A percentile compares a stretch with the other conserved stretches of the same genome.
These are phyloP conservation scores for Helicoverpa assulta DNA, from an alignment of 2,888 invertebrate genomes.

Conservation along the genomic window DNA sequence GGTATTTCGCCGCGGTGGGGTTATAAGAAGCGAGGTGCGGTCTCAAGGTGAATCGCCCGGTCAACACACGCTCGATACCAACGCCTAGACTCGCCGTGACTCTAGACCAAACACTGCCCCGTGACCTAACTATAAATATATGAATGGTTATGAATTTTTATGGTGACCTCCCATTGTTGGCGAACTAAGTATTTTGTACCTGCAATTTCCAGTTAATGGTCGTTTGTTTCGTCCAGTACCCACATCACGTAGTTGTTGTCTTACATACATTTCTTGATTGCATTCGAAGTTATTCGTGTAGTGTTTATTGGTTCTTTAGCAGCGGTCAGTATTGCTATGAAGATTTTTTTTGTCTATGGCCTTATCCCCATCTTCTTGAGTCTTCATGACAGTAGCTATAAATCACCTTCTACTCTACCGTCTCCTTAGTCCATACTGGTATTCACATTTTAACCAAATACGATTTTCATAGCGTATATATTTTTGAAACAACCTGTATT, in stretches of 20 bases:
- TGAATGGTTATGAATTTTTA: slow-evolving; percentile 70
- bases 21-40: slow-evolving; percentile 84
- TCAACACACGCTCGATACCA: slow-evolving; percentile 85
- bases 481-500: slow-evolving; percentile 39
- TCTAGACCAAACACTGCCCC: slow-evolving; percentile 87
- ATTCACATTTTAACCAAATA: slow-evolving; percentile 27
- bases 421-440: slow-evolving; percentile 29
- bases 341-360: slow-evolving; percentile 57
- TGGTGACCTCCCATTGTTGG: slow-evolving; percentile 70
- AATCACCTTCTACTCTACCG: too few relatives aligned
- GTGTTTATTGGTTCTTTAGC: slow-evolving; percentile 12
- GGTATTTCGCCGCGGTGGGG: slow-evolving; percentile 72
- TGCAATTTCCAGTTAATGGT: slow-evolving; percentile 6
- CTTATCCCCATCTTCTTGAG: slow-evolving; percentile 52
- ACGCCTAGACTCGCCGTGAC: slow-evolving; percentile 66
- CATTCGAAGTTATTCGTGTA: slow-evolving; percentile 11
- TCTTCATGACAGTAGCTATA: slow-evolving; percentile 9
- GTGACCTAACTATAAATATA: slow-evolving; percentile 82
- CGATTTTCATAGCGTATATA: slow-evolving; percentile 18
- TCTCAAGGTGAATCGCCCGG: slow-evolving; percentile 88
- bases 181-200: slow-evolving; percentile 15
- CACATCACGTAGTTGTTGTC: slow-evolving; percentile 23
- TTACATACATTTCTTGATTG: slow-evolving; percentile 24
- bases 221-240: slow-evolving; percentile 8
- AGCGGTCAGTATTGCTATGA: slow-evolving; percentile 46